These are phyloP conservation scores for Eulemur macaco DNA, from an alignment of 2,113 vertebrate species.

Conservation along the genomic window DNA sequence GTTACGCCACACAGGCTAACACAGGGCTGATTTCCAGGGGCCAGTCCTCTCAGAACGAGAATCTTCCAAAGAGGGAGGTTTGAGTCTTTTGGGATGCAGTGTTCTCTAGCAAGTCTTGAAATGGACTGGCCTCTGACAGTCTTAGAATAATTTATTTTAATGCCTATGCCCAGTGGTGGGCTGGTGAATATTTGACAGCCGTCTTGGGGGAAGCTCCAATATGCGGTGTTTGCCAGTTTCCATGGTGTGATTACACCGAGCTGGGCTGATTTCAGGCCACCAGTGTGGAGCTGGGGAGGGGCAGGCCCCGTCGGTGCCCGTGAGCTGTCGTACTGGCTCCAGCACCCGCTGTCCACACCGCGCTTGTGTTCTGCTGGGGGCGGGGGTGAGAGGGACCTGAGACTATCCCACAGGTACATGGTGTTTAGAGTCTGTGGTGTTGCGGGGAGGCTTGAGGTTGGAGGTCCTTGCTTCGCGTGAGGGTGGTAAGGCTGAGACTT, in stretches of 20 bases:
- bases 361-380: neutral
- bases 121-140: neutral
- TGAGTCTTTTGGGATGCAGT: neutral
- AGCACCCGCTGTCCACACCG: neutral
- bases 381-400: neutral
- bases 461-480: neutral
- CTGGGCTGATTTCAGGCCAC: neutral
- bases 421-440: rapidly evolving
- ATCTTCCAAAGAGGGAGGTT: neutral
- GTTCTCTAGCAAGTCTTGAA: neutral
- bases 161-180: neutral
- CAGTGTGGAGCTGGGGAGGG: rapidly evolving
- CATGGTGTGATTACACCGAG: rapidly evolving
- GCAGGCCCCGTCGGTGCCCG: neutral
- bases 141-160: neutral
- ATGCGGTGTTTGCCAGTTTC: neutral
- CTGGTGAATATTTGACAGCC: neutral
- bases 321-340: neutral
- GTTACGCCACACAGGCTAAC: neutral
- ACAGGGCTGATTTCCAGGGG: neutral
- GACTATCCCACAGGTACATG: rapidly evolving
- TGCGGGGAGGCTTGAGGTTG: rapidly evolving
- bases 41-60: too few species aligned
- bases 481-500: neutral
- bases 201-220: neutral